Base-by-base conservation (phyloP, 2,797 vertebrate species). In the Linurgus olivaceus region DNA sequence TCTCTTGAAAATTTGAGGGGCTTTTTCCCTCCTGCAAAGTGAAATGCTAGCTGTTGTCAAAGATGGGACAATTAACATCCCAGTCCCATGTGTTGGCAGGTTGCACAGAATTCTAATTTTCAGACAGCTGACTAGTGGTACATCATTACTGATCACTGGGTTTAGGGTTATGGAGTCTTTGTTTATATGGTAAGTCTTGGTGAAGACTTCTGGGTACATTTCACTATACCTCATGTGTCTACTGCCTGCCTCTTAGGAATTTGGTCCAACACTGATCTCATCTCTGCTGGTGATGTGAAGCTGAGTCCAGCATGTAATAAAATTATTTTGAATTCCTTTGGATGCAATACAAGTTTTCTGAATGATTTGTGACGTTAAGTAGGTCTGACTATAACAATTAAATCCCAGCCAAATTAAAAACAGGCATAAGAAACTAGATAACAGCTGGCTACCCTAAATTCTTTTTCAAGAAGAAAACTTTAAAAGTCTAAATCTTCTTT, bases 1-100 rank as follows among this genome's bases (percentile, higher is more conserved):
- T 61, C 25, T 47, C 5, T 20, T 76, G 55, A 76, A 82, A 65
- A 76, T 6, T 14, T 5, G 0, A 28, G 7, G 4, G 0, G 0
- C 5, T 62, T 66, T 61, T 59, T 42, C 11, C 7, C n/a, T 11
- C 67, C 16, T 71, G 15, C 14, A 61, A 16, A 45, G 75, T 47
- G 6, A 92, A 71, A 45, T 63, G 7, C 7, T 45, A 52, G 19
- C 15, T 65, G 8, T 28, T 72, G 33, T 73, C 68, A 66, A 55
- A 63, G 28, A 57, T 29, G 17, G 57, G 26, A 51, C 20, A 51
- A 35, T 33, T 51, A 72, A 47, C 6, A 24, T 13, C 3, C 7
- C 14, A 71, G 17, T 7, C 18, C 5, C 15, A 9, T 23, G 20
- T 0, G 0, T 9, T 84, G 29, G 51, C 17, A 42, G 10, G 6